Base-by-base conservation (phyloP, 1,140 invertebrate species). In the Ylistrum balloti region DNA sequence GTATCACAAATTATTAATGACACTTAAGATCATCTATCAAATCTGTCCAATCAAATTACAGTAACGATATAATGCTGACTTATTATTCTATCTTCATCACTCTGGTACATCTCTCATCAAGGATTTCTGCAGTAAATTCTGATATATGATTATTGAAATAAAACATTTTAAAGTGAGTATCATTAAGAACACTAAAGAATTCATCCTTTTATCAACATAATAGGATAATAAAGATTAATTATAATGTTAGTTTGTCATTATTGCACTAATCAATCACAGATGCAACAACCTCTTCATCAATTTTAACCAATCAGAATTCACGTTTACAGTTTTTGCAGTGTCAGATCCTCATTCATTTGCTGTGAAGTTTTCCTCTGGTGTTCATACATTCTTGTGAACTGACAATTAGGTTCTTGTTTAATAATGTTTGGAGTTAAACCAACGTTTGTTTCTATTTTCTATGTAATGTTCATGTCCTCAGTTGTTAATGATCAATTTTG, bases 171-270 rank as follows among this genome's bases (percentile, higher is more conserved):
- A n/a, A n/a, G n/a, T n/a, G n/a, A n/a, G n/a, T n/a, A n/a, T n/a
- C n/a, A n/a, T n/a, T n/a, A n/a, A n/a, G n/a, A n/a, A n/a, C n/a
- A n/a, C n/a, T 74, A 45, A 74, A 20, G 15, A 11, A 38, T 85
- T 56, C 74, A 85, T 35, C 74, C 74, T 33, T 85, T 89, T 11
- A 33, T 74, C 41, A 3, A 85, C 88, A 20, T 41, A 20, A 22
- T 33, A 33, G 45, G 45, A n/a, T 35, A 33, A 38, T 35, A 74
- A 33, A 85, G 33, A 74, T 35, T 89, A 88, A 88, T 74, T 85
- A 33, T 35, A 17, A 38, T 88, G 41, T 74, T 74, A 28, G 56
- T 15, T 45, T 9, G 22, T 74, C 2, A 1, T 74, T 74, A 74
- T 28, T 74, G 56, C 9, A 28, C n/a, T 74, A 28, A 74, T 74